Percentiles rank a stretch among this genome's conserved stretches.
phyloP scores from a whole-genome alignment of 2,797 vertebrate genomes.

The Pseudochirops corinnae region DNA sequence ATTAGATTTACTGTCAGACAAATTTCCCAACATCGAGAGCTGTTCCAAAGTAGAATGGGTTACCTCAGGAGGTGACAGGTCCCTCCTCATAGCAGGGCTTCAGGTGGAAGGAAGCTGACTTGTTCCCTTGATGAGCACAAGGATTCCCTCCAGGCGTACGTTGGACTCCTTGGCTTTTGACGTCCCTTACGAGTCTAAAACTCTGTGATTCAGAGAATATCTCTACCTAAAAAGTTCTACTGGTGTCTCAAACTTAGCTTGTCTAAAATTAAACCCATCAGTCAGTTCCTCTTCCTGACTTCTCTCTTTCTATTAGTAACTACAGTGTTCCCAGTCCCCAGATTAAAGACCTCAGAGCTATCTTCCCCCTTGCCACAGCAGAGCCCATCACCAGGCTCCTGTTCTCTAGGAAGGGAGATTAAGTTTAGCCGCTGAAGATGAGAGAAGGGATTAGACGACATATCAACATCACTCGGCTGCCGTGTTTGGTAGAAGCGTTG shows the following conservation, averaged over 20 bases:
- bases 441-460: not conserved
- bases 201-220: not conserved
- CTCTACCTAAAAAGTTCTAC: not conserved
- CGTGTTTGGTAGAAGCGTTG: not conserved
- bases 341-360: not conserved
- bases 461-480: rapidly evolving
- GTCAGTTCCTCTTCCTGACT: not conserved
- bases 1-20: not conserved
- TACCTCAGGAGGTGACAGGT: not conserved
- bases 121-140: not conserved
- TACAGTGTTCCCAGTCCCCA: not conserved
- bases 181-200: not conserved
- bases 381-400: not conserved
- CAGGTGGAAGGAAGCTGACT: not conserved
- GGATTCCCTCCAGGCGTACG: not conserved
- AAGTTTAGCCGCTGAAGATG: not conserved
- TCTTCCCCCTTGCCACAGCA: not conserved
- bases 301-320: not conserved
- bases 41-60: not conserved
- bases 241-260: not conserved
- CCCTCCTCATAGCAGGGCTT: not conserved
- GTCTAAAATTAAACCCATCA: not conserved
- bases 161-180: not conserved
- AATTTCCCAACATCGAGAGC: not conserved
- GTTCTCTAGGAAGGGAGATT: not conserved